Conservation (phyloP, 2,797 vertebrate genomes). For the Florisuga fusca region DNA sequence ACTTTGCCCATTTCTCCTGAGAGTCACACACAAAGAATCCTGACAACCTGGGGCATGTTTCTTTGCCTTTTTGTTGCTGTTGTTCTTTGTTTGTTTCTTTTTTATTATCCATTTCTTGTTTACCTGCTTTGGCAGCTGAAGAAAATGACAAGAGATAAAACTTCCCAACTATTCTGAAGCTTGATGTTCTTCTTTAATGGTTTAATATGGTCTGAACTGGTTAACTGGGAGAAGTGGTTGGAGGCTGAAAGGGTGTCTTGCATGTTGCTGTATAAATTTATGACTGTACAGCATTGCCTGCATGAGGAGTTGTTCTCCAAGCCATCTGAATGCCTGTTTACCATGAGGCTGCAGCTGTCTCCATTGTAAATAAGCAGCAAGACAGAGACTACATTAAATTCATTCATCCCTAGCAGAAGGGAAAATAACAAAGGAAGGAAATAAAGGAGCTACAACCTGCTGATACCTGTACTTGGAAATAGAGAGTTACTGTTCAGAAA, state of each 20-base stretch:
- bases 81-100: not conserved
- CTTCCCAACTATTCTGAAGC: not conserved
- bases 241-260: not conserved
- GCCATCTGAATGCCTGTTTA: slow-evolving; percentile 12
- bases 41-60: not conserved
- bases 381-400: not conserved
- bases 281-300: not conserved
- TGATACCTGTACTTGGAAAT: not conserved
- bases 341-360: not conserved
- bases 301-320: not conserved
- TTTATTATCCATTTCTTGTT: not conserved
- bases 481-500: not conserved
- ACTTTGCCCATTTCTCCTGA: not conserved
- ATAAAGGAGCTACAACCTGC: not conserved
- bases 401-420: not conserved
- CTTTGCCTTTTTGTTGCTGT: rapidly evolving
- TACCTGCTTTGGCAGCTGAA: not conserved
- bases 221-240: not conserved
- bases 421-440: not conserved
- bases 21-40: not conserved
- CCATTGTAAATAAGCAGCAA: not conserved
- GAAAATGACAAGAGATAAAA: not conserved
- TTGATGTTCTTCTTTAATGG: not conserved
- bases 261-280: not conserved
- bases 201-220: not conserved